Evolutionary conservation across 2,888 invertebrate species (phyloP).

Genomic region (Leptinotarsa peninsularis): DNA sequence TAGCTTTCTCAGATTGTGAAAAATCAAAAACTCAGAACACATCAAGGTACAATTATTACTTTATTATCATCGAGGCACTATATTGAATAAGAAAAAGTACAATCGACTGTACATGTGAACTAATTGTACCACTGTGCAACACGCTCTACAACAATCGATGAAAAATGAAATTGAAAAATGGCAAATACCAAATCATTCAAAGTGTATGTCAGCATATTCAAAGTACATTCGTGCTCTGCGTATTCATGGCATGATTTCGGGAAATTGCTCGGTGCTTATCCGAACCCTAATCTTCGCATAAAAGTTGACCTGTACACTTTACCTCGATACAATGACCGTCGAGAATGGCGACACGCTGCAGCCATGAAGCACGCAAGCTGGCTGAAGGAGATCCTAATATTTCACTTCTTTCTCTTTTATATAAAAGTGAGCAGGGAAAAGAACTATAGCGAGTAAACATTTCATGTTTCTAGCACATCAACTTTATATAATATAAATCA

Average conservation of each 20-base stretch:
- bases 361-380: slow-evolving; percentile 46
- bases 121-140: too few species aligned
- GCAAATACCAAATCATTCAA: slow-evolving; percentile 16
- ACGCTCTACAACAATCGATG: too few species aligned
- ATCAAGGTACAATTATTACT: too few species aligned
- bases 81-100: too few species aligned
- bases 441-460: background rate
- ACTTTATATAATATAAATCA: background rate
- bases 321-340: slow-evolving; percentile 64
- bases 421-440: background rate
- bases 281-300: slow-evolving; percentile 61
- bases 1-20: too few species aligned
- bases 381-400: background rate
- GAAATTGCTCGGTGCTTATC: slow-evolving; percentile 63
- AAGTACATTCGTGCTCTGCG: slow-evolving; percentile 50
- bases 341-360: slow-evolving; percentile 46
- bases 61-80: too few species aligned
- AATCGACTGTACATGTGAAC: too few species aligned
- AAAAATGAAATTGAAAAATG: background rate
- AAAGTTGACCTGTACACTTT: slow-evolving; percentile 63
- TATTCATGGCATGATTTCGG: slow-evolving; percentile 61
- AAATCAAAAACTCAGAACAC: too few species aligned
- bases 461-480: background rate
- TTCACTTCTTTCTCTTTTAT: background rate
- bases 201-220: slow-evolving; percentile 31